Percentiles rank a stretch among this genome's conserved stretches.
phyloP scores from a whole-genome alignment of 2,888 invertebrate species.

The Hydrotaea diabolus region DNA sequence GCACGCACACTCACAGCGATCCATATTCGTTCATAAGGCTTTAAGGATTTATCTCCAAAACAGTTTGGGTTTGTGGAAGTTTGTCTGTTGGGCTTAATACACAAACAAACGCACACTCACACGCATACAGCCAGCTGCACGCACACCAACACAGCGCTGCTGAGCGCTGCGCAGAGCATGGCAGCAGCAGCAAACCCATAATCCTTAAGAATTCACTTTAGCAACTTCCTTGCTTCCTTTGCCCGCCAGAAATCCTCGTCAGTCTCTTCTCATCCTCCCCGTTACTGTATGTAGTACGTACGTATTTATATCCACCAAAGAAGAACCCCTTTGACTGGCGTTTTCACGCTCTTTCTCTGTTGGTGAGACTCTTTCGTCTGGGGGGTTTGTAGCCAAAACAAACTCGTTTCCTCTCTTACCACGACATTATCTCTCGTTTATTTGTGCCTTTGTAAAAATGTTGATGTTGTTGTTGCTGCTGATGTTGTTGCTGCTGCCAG shows the following conservation, averaged over 20 bases:
- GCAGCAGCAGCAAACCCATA: slow-evolving; percentile 53
- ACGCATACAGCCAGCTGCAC: background rate
- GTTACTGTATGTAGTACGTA: too few relatives aligned
- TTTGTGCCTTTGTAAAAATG: slow-evolving; percentile 13
- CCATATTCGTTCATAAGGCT: slow-evolving; percentile 47
- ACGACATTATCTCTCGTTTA: slow-evolving; percentile 49
- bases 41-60: slow-evolving; percentile 63
- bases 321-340: slow-evolving; percentile 17
- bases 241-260: slow-evolving; percentile 52
- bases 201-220: slow-evolving; percentile 64
- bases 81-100: slow-evolving; percentile 34
- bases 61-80: slow-evolving; percentile 27
- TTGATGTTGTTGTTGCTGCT: slow-evolving; percentile 29
- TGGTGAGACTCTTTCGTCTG: background rate
- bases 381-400: background rate
- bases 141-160: background rate
- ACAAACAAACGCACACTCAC: background rate
- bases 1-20: background rate
- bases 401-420: slow-evolving; percentile 41
- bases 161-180: slow-evolving; percentile 20
- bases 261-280: background rate
- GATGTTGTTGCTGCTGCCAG: slow-evolving; percentile 39
- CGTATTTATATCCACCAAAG: slow-evolving; percentile 39
- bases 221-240: slow-evolving; percentile 49
- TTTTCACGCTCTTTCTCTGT: background rate